Percentiles rank a stretch among this genome's conserved stretches.
Evolutionary conservation across 1,140 invertebrate species (phyloP).

Genomic region (Hylyphantes graminicola): DNA sequence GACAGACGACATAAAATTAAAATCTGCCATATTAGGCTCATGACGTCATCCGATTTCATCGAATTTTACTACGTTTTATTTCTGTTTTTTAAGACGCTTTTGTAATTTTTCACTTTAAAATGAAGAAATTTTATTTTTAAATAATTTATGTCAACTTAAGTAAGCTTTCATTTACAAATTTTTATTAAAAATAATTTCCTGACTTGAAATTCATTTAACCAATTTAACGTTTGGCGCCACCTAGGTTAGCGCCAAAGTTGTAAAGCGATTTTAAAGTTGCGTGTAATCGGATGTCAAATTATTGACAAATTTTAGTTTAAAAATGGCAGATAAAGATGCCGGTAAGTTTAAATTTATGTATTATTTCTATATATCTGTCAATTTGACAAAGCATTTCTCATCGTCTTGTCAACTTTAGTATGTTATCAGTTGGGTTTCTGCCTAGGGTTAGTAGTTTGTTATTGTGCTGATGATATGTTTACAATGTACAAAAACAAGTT

Average conservation of each 20-base stretch:
- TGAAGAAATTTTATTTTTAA: no score
- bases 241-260: conserved; percentile 56
- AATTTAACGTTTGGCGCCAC: conserved; percentile 11
- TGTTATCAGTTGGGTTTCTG: no score
- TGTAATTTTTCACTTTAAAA: no score
- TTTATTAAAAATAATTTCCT: no score
- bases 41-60: conserved; percentile 13
- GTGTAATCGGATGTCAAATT: neutral
- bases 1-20: conserved; percentile 31
- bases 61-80: neutral
- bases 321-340: conserved; percentile 60
- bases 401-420: neutral
- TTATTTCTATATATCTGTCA: neutral
- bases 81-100: no score
- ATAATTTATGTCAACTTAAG: no score
- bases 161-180: no score
- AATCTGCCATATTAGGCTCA: conserved; percentile 28
- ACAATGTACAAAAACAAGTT: no score
- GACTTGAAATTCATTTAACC: no score
- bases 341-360: conserved; percentile 10
- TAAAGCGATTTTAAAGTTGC: neutral
- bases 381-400: neutral
- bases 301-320: neutral
- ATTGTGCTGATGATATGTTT: no score
- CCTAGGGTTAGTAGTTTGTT: no score